A percentile compares a stretch with the other conserved stretches of the same genome.
These are phyloP conservation scores for Mallotus villosus DNA, from an alignment of 2,797 vertebrate genomes.

Conservation along the genomic window DNA sequence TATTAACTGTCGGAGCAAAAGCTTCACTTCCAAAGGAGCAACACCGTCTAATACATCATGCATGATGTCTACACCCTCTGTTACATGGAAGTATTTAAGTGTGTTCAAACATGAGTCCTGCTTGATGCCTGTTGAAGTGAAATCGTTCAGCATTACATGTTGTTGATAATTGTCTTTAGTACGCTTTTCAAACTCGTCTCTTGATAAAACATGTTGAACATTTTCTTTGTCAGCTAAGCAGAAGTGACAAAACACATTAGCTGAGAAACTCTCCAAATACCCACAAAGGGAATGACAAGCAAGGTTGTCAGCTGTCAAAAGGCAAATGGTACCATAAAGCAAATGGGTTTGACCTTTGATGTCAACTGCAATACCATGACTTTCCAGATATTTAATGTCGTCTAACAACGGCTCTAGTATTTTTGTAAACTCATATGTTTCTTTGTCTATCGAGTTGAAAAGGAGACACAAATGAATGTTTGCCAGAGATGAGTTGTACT, in stretches of 20 bases:
- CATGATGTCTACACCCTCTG: conserved; percentile 2
- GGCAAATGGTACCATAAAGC: conserved; percentile 20
- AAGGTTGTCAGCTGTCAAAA: conserved; percentile 20
- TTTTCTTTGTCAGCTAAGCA: too few species aligned
- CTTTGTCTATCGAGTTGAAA: conserved; percentile 19
- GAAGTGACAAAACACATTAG: background rate
- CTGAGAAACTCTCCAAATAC: conserved; percentile 17
- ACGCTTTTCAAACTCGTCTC: too few species aligned
- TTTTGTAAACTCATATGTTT: conserved; percentile 10
- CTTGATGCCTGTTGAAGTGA: background rate
- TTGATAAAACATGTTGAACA: too few species aligned
- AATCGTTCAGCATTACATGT: too few species aligned
- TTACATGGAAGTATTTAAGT: conserved; percentile 6
- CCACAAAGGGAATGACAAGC: conserved; percentile 20
- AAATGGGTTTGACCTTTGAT: background rate
- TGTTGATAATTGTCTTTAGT: too few species aligned
- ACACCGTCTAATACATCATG: conserved; percentile 19
- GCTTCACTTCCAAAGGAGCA: conserved; percentile 13
- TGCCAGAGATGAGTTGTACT: conserved; percentile 10
- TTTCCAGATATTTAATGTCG: conserved; percentile 24
- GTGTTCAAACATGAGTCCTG: conserved; percentile 26
- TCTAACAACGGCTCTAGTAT: conserved; percentile 21
- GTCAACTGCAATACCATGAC: conserved; percentile 1
- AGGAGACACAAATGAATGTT: conserved; percentile 19
- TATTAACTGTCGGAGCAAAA: conserved; percentile 4